phyloP scores from a whole-genome alignment of 2,888 invertebrate species.

The Hartigia nigra region DNA sequence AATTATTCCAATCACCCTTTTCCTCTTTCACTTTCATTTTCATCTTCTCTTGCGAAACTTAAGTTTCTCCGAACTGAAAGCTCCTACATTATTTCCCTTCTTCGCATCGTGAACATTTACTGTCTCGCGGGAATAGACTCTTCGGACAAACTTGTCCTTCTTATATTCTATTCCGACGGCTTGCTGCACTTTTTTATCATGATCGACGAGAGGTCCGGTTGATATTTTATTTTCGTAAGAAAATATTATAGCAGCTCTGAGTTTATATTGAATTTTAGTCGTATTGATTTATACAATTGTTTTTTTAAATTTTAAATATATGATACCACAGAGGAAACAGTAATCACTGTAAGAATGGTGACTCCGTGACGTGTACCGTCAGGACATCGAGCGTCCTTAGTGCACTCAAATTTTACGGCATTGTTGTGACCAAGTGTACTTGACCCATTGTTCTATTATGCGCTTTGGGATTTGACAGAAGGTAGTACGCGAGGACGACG shows the following conservation, averaged over 20 bases:
- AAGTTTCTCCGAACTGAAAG: neutral
- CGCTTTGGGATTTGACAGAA: neutral
- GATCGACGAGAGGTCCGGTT: neutral
- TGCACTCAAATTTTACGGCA: conserved; percentile 46
- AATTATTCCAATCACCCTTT: neutral
- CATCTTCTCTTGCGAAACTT: neutral
- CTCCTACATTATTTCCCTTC: neutral
- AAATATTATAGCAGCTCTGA: neutral
- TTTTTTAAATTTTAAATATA: no score
- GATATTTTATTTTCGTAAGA: neutral
- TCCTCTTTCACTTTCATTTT: neutral
- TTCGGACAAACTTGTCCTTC: neutral
- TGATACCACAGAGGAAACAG: neutral
- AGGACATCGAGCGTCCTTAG: neutral
- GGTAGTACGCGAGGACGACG: neutral
- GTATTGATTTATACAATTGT: neutral
- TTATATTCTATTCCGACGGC: neutral
- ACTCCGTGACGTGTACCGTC: neutral
- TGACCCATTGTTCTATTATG: conserved; percentile 47
- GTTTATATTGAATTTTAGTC: neutral
- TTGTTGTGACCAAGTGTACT: conserved; percentile 41
- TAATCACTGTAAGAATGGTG: neutral
- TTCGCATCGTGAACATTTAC: neutral
- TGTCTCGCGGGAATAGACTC: neutral
- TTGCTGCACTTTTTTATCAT: neutral